phyloP scores from a whole-genome alignment of 2,797 vertebrate genomes.

The Bradypodion ventrale region DNA sequence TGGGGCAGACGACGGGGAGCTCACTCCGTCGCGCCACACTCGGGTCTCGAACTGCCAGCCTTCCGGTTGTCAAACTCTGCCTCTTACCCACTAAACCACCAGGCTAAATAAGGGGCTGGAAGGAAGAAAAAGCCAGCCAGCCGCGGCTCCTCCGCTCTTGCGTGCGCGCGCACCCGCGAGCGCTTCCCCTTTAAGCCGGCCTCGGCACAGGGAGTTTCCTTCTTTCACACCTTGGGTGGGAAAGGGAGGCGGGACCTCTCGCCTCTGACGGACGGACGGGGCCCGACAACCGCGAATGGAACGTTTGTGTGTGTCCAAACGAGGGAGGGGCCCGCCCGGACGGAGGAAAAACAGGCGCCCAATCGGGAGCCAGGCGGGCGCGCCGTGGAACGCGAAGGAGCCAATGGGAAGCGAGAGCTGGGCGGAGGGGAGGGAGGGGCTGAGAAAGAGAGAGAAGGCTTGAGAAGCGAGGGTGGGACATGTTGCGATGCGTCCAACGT shows the following conservation, averaged over 20 bases:
- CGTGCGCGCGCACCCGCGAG: too few species aligned
- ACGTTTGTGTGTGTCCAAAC: background rate
- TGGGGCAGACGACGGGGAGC: too few species aligned
- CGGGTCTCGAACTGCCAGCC: too few species aligned
- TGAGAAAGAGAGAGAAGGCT: slow-evolving; percentile 24
- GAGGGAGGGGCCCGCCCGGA: too few species aligned
- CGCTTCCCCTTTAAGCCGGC: slow-evolving; percentile 75
- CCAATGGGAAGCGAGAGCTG: slow-evolving; percentile 60
- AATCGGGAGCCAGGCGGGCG: slow-evolving; percentile 54
- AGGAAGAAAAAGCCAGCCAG: too few species aligned
- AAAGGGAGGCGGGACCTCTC: slow-evolving; percentile 74
- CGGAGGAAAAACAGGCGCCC: too few species aligned
- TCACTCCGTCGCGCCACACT: too few species aligned
- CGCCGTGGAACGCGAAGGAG: slow-evolving; percentile 45
- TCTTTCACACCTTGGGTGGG: slow-evolving; percentile 91
- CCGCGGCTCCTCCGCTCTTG: too few species aligned
- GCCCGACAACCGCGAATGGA: slow-evolving; percentile 45
- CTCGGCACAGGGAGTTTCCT: slow-evolving; percentile 44
- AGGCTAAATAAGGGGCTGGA: too few species aligned
- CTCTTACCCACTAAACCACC: too few species aligned
- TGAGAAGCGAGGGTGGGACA: slow-evolving; percentile 2
- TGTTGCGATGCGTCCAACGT: slow-evolving; percentile 84
- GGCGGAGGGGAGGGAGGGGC: slow-evolving; percentile 46
- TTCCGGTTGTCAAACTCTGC: too few species aligned
- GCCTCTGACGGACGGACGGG: slow-evolving; percentile 80